A percentile compares a stretch with the other conserved stretches of the same genome.
Evolutionary conservation across 2,888 invertebrate genomes (phyloP).

Genomic region (Nomada ruficornis): DNA sequence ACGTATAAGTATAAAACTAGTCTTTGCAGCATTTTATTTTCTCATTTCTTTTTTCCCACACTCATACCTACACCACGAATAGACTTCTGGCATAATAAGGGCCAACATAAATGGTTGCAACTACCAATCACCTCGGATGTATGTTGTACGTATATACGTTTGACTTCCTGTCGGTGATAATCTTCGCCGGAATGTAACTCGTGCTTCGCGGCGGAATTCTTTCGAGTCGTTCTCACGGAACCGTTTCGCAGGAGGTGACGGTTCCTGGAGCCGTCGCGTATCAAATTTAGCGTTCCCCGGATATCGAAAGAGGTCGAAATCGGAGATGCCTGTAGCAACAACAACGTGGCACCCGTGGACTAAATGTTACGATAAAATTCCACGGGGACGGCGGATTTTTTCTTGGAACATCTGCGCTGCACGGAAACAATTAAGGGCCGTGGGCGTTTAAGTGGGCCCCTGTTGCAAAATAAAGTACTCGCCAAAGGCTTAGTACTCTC

Average conservation of each 20-base stretch:
- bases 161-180: not conserved
- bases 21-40: too few species aligned
- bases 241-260: slow-evolving; percentile 1
- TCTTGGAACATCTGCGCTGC: slow-evolving; percentile 56
- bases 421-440: not conserved
- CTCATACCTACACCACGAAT: not conserved
- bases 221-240: not conserved
- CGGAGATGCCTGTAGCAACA: slow-evolving; percentile 2
- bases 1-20: too few species aligned
- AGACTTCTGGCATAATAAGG: not conserved
- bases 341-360: slow-evolving; percentile 11
- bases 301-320: slow-evolving; percentile 9
- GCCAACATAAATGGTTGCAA: not conserved
- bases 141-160: not conserved
- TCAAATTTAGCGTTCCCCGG: slow-evolving; percentile 5
- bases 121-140: not conserved
- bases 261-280: slow-evolving; percentile 14
- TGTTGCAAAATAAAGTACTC: not conserved
- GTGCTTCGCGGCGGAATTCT: not conserved
- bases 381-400: slow-evolving; percentile 52
- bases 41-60: too few species aligned
- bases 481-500: not conserved
- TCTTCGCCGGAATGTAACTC: slow-evolving; percentile 4
- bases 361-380: slow-evolving; percentile 62
- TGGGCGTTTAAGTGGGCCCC: not conserved